These are phyloP conservation scores for Sphenodon punctatus DNA, from an alignment of 2,797 vertebrate genomes.

Conservation along the genomic window DNA sequence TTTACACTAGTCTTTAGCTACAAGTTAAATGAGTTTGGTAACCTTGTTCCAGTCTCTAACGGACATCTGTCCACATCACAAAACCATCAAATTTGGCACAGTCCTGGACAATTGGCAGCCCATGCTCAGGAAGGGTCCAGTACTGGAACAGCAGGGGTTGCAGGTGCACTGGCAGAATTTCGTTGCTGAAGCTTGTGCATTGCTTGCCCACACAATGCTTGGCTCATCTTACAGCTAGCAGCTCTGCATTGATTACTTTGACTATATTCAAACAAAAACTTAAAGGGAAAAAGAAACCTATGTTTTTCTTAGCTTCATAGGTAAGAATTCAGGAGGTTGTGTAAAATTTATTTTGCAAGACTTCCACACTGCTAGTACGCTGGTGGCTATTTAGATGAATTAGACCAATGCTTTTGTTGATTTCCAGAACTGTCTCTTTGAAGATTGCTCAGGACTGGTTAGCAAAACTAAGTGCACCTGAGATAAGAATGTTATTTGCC, in stretches of 20 bases:
- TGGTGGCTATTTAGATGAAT: background rate
- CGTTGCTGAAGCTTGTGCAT: background rate
- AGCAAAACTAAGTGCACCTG: constrained; percentile 9
- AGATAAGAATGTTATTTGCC: constrained; percentile 53
- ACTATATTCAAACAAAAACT: constrained; percentile 52
- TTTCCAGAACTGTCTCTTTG: background rate
- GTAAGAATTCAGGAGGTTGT: background rate
- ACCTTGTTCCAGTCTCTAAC: constrained; percentile 51
- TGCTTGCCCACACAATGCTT: constrained; percentile 39
- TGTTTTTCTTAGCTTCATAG: background rate
- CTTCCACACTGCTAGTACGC: background rate
- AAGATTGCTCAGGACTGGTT: background rate
- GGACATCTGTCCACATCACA: constrained; percentile 71
- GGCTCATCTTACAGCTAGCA: constrained; percentile 46
- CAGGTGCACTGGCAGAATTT: constrained; percentile 76
- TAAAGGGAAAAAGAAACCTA: constrained; percentile 21
- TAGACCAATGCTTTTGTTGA: background rate
- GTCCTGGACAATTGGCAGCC: constrained; percentile 58
- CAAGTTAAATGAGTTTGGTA: constrained; percentile 44
- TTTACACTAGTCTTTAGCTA: constrained; percentile 41
- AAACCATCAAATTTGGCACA: constrained; percentile 64
- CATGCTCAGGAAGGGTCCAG: constrained; percentile 50
- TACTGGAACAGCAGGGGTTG: constrained; percentile 63
- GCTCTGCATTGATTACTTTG: constrained; percentile 52
- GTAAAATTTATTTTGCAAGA: background rate